Evolutionary conservation across 2,888 invertebrate genomes (phyloP).

Genomic region (Sisyra terminalis): DNA sequence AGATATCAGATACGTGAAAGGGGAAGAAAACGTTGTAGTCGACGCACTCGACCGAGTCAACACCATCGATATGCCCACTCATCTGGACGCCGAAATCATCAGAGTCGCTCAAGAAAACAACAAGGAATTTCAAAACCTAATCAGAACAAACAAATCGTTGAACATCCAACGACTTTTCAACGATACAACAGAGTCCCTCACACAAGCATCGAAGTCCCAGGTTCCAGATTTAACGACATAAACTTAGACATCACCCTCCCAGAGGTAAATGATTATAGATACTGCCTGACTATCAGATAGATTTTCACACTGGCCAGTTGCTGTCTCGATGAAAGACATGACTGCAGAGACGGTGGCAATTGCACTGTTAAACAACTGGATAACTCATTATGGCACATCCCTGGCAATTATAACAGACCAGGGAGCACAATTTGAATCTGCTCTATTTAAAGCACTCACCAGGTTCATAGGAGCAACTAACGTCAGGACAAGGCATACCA

Average conservation of each 20-base stretch:
- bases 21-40: conserved; percentile 16
- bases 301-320: conserved; percentile 5
- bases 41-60: conserved; percentile 17
- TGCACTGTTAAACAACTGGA: conserved; percentile 1
- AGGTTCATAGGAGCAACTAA: background rate
- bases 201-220: background rate
- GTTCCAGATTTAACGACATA: conserved; percentile 16
- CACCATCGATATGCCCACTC: background rate
- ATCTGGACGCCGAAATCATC: background rate
- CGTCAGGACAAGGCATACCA: conserved; percentile 7
- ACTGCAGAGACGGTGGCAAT: background rate
- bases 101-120: background rate
- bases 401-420: conserved; percentile 5
- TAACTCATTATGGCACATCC: conserved; percentile 2
- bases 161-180: background rate
- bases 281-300: conserved; percentile 1
- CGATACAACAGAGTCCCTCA: background rate
- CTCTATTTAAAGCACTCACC: background rate
- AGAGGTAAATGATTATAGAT: background rate
- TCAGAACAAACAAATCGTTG: background rate
- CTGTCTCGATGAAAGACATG: conserved; percentile 2
- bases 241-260: conserved; percentile 1
- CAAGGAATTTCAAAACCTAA: background rate
- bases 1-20: conserved; percentile 19
- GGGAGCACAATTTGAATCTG: conserved; percentile 5